These are phyloP conservation scores for Urosaurus nigricauda DNA, from an alignment of 2,797 vertebrate genomes.

Conservation along the genomic window DNA sequence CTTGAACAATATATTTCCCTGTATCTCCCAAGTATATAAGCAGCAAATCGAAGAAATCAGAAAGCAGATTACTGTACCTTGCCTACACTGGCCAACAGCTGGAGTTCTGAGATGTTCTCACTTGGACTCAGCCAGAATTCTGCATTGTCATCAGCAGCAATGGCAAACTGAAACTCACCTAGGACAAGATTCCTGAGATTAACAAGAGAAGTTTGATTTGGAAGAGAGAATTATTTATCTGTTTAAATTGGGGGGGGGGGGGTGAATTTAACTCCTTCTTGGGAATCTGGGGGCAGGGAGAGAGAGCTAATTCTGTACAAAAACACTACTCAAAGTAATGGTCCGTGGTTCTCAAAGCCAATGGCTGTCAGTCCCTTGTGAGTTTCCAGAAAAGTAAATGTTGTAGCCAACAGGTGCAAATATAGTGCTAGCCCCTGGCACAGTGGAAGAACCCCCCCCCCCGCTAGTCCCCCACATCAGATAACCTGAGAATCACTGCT, in stretches of 20 bases:
- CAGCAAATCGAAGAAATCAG: conserved; percentile 24
- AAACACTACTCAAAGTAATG: too few species aligned
- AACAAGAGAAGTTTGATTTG: conserved; percentile 9
- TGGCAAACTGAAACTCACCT: conserved; percentile 93
- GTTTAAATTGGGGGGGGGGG: not conserved
- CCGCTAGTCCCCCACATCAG: too few species aligned
- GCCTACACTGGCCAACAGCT: conserved; percentile 88
- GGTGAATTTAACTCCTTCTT: not conserved
- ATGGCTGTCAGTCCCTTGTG: too few species aligned
- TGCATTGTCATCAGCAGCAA: conserved; percentile 93
- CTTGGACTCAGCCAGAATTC: conserved; percentile 95
- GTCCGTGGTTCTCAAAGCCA: too few species aligned
- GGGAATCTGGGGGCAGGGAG: too few species aligned
- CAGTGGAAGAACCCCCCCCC: too few species aligned
- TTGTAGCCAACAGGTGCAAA: not conserved
- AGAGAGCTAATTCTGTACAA: too few species aligned
- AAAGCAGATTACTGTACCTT: conserved; percentile 82
- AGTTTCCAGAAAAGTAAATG: too few species aligned
- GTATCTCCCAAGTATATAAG: not conserved
- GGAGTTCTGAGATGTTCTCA: conserved; percentile 84
- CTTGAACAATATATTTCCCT: not conserved
- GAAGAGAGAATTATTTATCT: not conserved
- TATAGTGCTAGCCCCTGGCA: not conserved
- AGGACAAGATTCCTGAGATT: conserved; percentile 47
- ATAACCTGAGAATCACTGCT: too few species aligned